Base-by-base conservation (phyloP, 2,888 invertebrate genomes). In the Stenchaetothrips biformis region DNA sequence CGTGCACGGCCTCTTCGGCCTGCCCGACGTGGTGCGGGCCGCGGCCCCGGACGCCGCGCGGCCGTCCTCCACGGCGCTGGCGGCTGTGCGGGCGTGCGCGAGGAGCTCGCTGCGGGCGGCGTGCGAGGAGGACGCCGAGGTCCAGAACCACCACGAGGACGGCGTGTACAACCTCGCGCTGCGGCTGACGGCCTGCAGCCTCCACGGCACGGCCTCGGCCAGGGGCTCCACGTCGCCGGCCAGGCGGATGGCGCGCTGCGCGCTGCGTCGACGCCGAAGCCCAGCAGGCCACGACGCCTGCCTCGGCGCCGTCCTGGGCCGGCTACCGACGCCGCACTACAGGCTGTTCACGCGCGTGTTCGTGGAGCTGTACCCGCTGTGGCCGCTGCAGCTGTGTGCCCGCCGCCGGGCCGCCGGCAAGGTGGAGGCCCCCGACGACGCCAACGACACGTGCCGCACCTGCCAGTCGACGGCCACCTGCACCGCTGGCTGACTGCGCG, bases 351-450 rank as follows among this genome's bases (percentile, higher is more conserved):
- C 67, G 67, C n/a, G 67, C 21, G 21, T 74, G 21, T 74, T 74
- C 67, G 67, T 11, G 21, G 67, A 74, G 67, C 21, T 74, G 21
- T 74, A 25, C 67, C 21, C 21, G 21, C 67, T 21, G 21, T 74
- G 67, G 67, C 67, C 67, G 67, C 67, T 74, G 67, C 67, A 74
- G 67, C 25, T 74, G 67, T 74, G 67, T 25, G n/a, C n/a, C 67
- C 67, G 11, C 25, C 25, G 37, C 67, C 67, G 7, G 3, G 67
- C 1, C 25, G 11, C 25, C 21, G n/a, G 7, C 67, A 21, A 21
- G 67, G 13, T 53, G 53, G 9, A 74, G 9, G 53, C 53, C 16
- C 53, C 53, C 18, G 53, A 18, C 8, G 53, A 13, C 53, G 53
- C 11, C 16, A 37, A 37, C 53, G 11, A 13, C 13, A 13, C 53